Evolutionary conservation across 2,113 vertebrate genomes (phyloP).

Genomic region (Poicephalus meyeri): DNA sequence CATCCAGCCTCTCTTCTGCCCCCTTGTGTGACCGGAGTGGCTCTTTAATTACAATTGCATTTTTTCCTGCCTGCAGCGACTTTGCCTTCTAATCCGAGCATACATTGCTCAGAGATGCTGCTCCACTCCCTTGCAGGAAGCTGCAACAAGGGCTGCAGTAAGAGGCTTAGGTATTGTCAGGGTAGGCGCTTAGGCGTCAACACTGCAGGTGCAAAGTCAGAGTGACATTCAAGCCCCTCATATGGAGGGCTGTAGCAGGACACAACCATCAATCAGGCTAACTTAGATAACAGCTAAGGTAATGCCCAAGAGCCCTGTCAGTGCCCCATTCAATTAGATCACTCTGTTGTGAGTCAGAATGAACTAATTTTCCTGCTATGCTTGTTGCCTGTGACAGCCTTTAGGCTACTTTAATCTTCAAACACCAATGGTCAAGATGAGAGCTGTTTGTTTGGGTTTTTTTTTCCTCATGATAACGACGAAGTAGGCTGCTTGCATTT

Average conservation of each 20-base stretch:
- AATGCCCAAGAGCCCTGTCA: not conserved
- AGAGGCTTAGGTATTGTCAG: not conserved
- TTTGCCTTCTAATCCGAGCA: not conserved
- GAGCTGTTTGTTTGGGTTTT: not conserved
- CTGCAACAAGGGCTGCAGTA: not conserved
- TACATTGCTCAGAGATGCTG: not conserved
- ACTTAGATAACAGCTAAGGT: not conserved
- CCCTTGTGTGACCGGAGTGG: not conserved
- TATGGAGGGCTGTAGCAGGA: not conserved
- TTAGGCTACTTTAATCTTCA: not conserved
- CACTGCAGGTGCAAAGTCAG: not conserved
- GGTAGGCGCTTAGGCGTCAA: fast-evolving
- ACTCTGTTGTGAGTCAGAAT: not conserved
- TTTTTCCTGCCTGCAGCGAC: not conserved
- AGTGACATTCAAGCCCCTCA: not conserved
- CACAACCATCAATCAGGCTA: not conserved
- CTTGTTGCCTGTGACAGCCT: not conserved
- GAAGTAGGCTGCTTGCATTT: not conserved
- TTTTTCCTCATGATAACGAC: not conserved
- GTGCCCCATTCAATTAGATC: not conserved
- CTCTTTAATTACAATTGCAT: fast-evolving
- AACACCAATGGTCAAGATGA: not conserved
- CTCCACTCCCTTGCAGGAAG: not conserved
- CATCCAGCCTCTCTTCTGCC: not conserved
- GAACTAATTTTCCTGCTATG: not conserved